These are phyloP conservation scores for Myopa testacea DNA, from an alignment of 2,888 invertebrate genomes.

Conservation along the genomic window DNA sequence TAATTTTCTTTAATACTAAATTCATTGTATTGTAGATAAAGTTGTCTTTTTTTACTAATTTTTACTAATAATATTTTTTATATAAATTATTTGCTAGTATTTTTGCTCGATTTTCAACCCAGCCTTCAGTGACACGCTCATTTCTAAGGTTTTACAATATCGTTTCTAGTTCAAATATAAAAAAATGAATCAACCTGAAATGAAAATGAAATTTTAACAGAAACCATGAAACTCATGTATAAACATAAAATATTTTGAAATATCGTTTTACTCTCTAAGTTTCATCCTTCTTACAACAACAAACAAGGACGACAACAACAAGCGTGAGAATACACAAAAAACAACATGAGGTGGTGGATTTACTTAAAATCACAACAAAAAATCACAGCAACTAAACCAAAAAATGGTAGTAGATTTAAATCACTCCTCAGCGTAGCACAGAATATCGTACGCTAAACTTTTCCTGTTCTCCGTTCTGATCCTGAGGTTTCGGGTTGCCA, in stretches of 20 bases:
- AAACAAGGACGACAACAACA: slow-evolving; percentile 22
- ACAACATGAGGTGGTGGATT: background rate
- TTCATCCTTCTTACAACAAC: background rate
- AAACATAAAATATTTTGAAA: slow-evolving; percentile 2
- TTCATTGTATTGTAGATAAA: no score
- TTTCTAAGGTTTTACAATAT: background rate
- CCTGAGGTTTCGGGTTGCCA: background rate
- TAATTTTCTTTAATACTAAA: no score
- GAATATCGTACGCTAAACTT: background rate
- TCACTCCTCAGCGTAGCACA: slow-evolving; percentile 62
- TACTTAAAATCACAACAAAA: slow-evolving; percentile 11
- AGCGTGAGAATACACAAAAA: slow-evolving; percentile 36
- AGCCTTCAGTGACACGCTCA: background rate
- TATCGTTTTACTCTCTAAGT: background rate
- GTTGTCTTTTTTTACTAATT: no score
- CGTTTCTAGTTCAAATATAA: background rate
- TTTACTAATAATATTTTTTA: no score
- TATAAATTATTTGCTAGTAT: background rate
- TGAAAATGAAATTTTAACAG: slow-evolving; percentile 14
- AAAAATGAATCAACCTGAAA: background rate
- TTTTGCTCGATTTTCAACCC: background rate
- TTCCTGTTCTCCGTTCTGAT: background rate
- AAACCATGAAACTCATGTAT: background rate
- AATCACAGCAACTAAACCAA: slow-evolving; percentile 56
- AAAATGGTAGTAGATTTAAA: slow-evolving; percentile 68